phyloP scores from a whole-genome alignment of 2,888 invertebrate genomes.

The Drosophila pseudotalamancana region DNA sequence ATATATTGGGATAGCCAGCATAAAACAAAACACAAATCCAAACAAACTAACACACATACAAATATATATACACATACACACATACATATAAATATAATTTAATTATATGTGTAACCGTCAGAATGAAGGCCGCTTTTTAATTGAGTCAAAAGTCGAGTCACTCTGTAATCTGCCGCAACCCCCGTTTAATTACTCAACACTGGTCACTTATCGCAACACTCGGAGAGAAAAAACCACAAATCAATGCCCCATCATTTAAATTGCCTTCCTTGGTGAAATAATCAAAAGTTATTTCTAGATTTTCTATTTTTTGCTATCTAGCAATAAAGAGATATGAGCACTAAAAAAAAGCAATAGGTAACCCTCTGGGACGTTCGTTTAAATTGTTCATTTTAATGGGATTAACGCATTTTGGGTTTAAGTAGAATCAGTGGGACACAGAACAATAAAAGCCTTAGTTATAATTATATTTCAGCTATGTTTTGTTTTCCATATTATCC shows the following conservation, averaged over 20 bases:
- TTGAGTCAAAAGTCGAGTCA: not conserved
- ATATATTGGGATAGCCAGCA: constrained; percentile 1
- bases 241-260: not conserved
- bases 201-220: not conserved
- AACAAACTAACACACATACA: not conserved
- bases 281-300: not conserved
- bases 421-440: too few relatives aligned
- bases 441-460: too few relatives aligned
- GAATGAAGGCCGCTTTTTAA: not conserved
- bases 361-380: not conserved
- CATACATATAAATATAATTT: not conserved
- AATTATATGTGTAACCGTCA: too few relatives aligned
- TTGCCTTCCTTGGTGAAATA: not conserved
- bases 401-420: too few relatives aligned
- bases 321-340: constrained; percentile 1
- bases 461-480: too few relatives aligned
- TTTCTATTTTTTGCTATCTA: not conserved
- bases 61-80: constrained; percentile 1
- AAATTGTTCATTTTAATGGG: too few relatives aligned
- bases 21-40: not conserved
- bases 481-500: too few relatives aligned
- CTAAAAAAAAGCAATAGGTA: not conserved
- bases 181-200: not conserved
- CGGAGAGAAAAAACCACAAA: not conserved
- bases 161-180: not conserved